Percentiles rank a stretch among this genome's conserved stretches.
These are phyloP conservation scores for Liasis olivaceus DNA, from an alignment of 2,797 vertebrate species.

Conservation along the genomic window DNA sequence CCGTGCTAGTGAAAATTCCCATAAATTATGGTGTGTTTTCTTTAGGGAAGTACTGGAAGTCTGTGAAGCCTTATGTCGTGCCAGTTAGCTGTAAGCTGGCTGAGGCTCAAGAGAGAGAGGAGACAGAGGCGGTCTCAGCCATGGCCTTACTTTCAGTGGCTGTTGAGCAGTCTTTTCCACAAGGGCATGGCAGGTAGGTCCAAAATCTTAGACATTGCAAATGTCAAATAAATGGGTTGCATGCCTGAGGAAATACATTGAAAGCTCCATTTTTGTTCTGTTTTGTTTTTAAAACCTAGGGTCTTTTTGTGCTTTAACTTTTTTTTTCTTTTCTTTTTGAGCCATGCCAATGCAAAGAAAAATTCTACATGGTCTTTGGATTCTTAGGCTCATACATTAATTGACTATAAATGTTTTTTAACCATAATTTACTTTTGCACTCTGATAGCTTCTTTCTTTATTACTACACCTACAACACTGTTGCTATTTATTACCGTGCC, in stretches of 20 bases:
- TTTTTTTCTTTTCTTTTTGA: neutral
- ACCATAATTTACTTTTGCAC: neutral
- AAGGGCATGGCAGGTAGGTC: slow-evolving; percentile 74
- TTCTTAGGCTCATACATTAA: neutral
- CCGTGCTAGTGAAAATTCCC: slow-evolving; percentile 63
- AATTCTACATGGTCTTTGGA: neutral
- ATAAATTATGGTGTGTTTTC: slow-evolving; percentile 71
- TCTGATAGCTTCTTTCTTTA: neutral
- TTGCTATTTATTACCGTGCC: neutral
- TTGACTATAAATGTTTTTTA: neutral
- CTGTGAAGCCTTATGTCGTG: slow-evolving; percentile 69
- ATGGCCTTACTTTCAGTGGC: slow-evolving; percentile 80
- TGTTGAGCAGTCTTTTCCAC: slow-evolving; percentile 71
- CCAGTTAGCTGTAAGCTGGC: slow-evolving; percentile 72
- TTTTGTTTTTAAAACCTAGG: slow-evolving; percentile 15
- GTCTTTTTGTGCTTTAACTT: neutral
- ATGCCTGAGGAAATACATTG: neutral
- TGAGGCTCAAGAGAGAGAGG: slow-evolving; percentile 74
- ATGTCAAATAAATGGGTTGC: neutral
- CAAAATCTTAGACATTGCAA: neutral
- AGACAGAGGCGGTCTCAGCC: slow-evolving; percentile 75
- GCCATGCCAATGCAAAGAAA: neutral
- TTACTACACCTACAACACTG: neutral
- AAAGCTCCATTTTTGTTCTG: neutral
- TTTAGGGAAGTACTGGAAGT: slow-evolving; percentile 82